phyloP scores from a whole-genome alignment of 1,140 invertebrate species.

The Drosophila nannoptera region DNA sequence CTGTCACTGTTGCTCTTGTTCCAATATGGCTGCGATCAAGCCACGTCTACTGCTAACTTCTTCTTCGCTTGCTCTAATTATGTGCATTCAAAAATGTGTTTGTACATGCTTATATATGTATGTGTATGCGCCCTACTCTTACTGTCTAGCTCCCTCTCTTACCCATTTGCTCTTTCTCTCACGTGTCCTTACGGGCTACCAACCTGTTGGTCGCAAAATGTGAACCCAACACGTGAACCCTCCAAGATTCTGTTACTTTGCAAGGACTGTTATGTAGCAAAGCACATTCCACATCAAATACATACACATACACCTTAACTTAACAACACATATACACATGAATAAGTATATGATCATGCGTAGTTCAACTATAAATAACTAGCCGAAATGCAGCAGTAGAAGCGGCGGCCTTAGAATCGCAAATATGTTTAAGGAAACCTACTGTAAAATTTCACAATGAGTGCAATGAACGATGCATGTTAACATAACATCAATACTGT shows the following conservation, averaged over 20 bases:
- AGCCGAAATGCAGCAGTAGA: background rate
- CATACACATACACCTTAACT: background rate
- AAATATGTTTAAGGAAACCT: conserved; percentile 10
- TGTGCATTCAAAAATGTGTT: too few species aligned
- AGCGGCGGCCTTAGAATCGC: conserved; percentile 1
- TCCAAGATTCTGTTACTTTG: background rate
- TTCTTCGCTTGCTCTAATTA: conserved; percentile 9
- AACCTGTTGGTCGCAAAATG: conserved; percentile 39
- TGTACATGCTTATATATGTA: background rate
- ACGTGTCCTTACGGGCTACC: conserved; percentile 18
- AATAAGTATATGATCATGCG: background rate
- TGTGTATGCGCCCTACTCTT: background rate
- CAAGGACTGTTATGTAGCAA: conserved; percentile 1
- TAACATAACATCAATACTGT: background rate
- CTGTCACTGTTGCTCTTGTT: conserved; percentile 19
- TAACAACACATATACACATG: conserved; percentile 1
- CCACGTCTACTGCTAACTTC: conserved; percentile 50
- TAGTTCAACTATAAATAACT: conserved; percentile 33
- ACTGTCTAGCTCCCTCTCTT: conserved; percentile 2
- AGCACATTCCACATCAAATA: conserved; percentile 16
- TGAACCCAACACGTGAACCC: background rate
- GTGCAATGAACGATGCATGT: conserved; percentile 21
- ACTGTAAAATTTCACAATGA: conserved; percentile 5
- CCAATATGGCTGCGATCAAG: conserved; percentile 68
- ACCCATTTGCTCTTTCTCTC: too few species aligned